These are phyloP conservation scores for Cloeon dipterum DNA, from an alignment of 2,888 invertebrate genomes.

Conservation along the genomic window DNA sequence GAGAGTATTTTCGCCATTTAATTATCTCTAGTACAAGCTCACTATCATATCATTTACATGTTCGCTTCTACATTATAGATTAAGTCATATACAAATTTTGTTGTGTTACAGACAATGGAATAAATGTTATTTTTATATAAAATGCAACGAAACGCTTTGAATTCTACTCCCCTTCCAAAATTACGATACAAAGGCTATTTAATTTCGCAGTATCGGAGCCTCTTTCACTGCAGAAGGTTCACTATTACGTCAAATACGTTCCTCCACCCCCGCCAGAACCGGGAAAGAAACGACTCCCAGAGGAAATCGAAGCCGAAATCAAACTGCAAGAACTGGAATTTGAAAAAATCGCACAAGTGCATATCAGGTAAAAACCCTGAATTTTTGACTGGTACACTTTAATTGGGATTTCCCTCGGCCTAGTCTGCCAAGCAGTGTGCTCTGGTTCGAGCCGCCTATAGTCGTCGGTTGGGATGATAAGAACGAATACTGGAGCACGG, in stretches of 20 bases:
- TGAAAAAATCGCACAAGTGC: conserved; percentile 44
- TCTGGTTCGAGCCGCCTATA: conserved; percentile 60
- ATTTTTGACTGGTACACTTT: background rate
- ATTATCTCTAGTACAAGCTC: too few relatives aligned
- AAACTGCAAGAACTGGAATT: conserved; percentile 46
- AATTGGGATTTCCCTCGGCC: too few relatives aligned
- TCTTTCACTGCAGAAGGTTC: conserved; percentile 29
- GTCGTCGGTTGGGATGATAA: conserved; percentile 39
- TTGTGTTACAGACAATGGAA: too few relatives aligned
- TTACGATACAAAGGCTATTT: too few relatives aligned
- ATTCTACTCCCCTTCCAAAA: too few relatives aligned
- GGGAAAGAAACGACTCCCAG: conserved; percentile 43
- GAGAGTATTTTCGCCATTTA: too few relatives aligned
- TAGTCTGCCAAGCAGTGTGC: conserved; percentile 40
- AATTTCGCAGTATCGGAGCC: conserved; percentile 34
- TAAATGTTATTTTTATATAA: too few relatives aligned
- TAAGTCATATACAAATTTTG: too few relatives aligned
- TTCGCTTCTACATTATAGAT: too few relatives aligned
- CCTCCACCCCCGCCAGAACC: conserved; percentile 40
- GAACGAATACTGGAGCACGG: conserved; percentile 36
- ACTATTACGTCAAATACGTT: conserved; percentile 40
- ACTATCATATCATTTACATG: too few relatives aligned
- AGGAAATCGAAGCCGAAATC: conserved; percentile 59
- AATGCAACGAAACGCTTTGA: too few relatives aligned
- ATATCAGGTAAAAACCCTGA: conserved; percentile 31